Evolutionary conservation across 2,888 invertebrate genomes (phyloP).

Genomic region (Carcina quercana): DNA sequence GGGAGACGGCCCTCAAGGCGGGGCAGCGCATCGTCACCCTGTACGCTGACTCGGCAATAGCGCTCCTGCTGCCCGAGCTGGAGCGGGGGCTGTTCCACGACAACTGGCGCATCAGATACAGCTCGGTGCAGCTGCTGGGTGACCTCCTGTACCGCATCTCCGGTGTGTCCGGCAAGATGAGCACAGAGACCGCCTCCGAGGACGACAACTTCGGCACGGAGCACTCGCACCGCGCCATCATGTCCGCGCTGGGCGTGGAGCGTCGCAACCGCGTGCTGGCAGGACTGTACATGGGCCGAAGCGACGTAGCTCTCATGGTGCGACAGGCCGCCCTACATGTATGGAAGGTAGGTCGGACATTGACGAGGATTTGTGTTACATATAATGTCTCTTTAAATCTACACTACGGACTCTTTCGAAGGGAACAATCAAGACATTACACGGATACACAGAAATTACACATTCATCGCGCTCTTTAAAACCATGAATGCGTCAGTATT

Average conservation of each 20-base stretch:
- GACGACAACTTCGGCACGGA: slow-evolving; percentile 99
- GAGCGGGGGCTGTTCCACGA: slow-evolving; percentile 97
- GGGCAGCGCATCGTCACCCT: slow-evolving; percentile 97
- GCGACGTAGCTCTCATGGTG: slow-evolving; percentile 97
- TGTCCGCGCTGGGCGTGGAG: slow-evolving; percentile 90
- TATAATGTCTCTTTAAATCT: not conserved
- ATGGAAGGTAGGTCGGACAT: slow-evolving; percentile 86
- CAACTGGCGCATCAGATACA: slow-evolving; percentile 97
- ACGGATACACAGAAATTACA: not conserved
- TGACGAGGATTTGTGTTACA: not conserved
- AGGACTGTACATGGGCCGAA: slow-evolving; percentile 97
- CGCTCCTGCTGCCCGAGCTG: slow-evolving; percentile 92
- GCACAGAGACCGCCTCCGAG: slow-evolving; percentile 97
- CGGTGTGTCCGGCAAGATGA: slow-evolving; percentile 99
- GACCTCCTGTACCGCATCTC: slow-evolving; percentile 97
- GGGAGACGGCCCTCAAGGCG: slow-evolving; percentile 97
- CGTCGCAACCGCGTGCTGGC: slow-evolving; percentile 94
- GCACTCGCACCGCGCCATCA: slow-evolving; percentile 93
- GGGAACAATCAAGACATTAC: not conserved
- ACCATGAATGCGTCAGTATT: too few species aligned
- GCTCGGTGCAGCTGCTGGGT: slow-evolving; percentile 95
- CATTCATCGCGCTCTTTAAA: too few species aligned
- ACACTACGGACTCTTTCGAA: too few species aligned
- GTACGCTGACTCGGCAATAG: slow-evolving; percentile 96
- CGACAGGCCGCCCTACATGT: slow-evolving; percentile 98